These are phyloP conservation scores for Andrena bicolor DNA, from an alignment of 2,888 invertebrate species.

Conservation along the genomic window DNA sequence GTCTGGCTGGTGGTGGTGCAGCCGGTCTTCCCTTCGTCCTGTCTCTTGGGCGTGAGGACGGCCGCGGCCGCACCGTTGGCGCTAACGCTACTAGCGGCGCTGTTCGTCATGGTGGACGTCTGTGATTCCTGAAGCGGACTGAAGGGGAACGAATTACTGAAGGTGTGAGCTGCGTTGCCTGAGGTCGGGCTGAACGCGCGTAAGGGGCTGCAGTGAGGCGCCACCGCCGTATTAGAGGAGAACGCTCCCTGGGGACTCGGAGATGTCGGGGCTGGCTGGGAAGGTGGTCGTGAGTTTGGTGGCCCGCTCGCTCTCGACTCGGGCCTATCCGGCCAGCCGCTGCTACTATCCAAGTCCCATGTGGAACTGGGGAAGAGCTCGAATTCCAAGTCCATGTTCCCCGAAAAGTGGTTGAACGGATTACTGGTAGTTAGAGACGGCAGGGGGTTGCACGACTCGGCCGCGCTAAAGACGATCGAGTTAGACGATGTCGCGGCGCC, in stretches of 20 bases:
- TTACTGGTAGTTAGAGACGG: conserved; percentile 78
- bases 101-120: conserved; percentile 81
- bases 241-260: conserved; percentile 83
- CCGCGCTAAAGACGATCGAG: conserved; percentile 81
- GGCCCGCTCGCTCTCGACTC: conserved; percentile 89
- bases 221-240: conserved; percentile 85
- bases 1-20: conserved; percentile 51
- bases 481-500: conserved; percentile 73
- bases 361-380: conserved; percentile 89
- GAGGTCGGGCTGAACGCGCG: conserved; percentile 85
- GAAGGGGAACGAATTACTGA: conserved; percentile 87
- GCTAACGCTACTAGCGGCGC: conserved; percentile 73
- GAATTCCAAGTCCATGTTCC: conserved; percentile 88
- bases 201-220: conserved; percentile 86
- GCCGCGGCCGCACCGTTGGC: conserved; percentile 80
- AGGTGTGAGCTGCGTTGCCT: conserved; percentile 86
- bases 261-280: conserved; percentile 87
- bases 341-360: conserved; percentile 86
- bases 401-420: conserved; percentile 81
- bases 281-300: conserved; percentile 87
- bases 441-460: conserved; percentile 82
- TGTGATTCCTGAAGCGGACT: conserved; percentile 87
- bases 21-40: conserved; percentile 74
- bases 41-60: conserved; percentile 77
- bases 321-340: conserved; percentile 85